Conservation (phyloP, 2,113 vertebrate genomes). For the Oreochromis spilurus region DNA sequence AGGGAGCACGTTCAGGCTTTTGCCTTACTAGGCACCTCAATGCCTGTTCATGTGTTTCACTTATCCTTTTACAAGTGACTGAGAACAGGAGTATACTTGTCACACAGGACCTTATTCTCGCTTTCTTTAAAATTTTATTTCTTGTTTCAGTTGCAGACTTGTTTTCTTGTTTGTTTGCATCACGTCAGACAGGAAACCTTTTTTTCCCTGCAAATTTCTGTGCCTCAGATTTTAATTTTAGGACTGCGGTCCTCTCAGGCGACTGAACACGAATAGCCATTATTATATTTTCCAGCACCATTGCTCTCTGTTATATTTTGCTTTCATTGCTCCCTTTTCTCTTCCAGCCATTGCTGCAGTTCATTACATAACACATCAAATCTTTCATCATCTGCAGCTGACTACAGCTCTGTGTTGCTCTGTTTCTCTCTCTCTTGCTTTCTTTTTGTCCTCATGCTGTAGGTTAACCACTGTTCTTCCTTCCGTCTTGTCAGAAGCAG, state of each 20-base stretch:
- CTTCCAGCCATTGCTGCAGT: slow-evolving; percentile 20
- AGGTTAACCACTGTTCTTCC: background rate
- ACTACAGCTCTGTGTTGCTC: background rate
- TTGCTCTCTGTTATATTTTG: slow-evolving; percentile 3
- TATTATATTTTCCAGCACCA: background rate
- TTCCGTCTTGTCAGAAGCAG: background rate
- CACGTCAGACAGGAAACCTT: background rate
- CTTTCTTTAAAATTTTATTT: background rate
- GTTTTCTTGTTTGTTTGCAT: background rate
- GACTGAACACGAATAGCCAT: background rate
- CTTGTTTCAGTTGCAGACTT: background rate
- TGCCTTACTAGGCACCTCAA: background rate
- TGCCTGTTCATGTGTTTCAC: background rate
- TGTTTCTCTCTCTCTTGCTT: background rate
- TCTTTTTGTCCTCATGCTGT: slow-evolving; percentile 7
- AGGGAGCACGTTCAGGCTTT: background rate
- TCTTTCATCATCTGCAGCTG: slow-evolving; percentile 40
- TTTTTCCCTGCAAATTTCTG: background rate
- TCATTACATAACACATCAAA: slow-evolving; percentile 58
- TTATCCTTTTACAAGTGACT: background rate
- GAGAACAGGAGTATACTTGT: background rate
- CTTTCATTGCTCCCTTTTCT: slow-evolving; percentile 7
- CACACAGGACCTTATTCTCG: background rate
- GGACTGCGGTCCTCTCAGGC: background rate
- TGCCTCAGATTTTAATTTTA: background rate